Base-by-base conservation (phyloP, 2,797 vertebrate species). In the Dryobates pubescens region DNA sequence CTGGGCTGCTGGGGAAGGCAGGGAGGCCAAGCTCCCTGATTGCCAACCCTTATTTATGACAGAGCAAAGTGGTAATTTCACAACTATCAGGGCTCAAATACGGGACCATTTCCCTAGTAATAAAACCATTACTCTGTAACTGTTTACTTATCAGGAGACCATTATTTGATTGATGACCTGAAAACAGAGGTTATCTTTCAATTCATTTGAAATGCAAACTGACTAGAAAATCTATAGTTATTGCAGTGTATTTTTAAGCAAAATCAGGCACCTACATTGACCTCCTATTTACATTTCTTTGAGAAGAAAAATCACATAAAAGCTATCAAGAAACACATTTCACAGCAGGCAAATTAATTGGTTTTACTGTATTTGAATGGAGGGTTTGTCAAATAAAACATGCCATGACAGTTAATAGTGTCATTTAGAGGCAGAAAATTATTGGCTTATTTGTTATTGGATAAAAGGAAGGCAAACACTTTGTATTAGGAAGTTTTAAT, bases 401-500 rank as follows among this genome's bases (percentile, higher is more conserved):
- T 96, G 94, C 95, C 96, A 36, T 97, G 97, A 97, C 97, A 98
- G 97, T 97, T 98, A 97, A 98, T 97, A 97, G 97, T 98, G 95
- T 98, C 97, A 97, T 97, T 98, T 97, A 97, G 97, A 97, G 95
- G 94, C 97, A 97, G 96, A 97, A 98, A 97, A 97, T 97, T 97
- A 98, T 97, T 98, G 97, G 96, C 95, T 98, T 98, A 97, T 97
- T 97, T 98, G 97, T 98, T 98, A 97, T 97, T 98, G 97, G 97
- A 97, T 98, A 97, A 97, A 98, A 97, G 94, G 95, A 98, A 97
- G 95, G 97, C 97, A 98, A 98, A 97, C 97, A 97, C 97, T 98
- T 97, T 97, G 97, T 97, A 97, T 97, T 97, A 97, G 97, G 96
- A 98, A 97, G 97, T 98, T 98, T 97, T 98, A 97, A 98, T 98